Evolutionary conservation across 2,797 vertebrate genomes (phyloP), one percentile per base, ranked within the genome.

Genomic region (Otolemur crassicaudatus): DNA sequence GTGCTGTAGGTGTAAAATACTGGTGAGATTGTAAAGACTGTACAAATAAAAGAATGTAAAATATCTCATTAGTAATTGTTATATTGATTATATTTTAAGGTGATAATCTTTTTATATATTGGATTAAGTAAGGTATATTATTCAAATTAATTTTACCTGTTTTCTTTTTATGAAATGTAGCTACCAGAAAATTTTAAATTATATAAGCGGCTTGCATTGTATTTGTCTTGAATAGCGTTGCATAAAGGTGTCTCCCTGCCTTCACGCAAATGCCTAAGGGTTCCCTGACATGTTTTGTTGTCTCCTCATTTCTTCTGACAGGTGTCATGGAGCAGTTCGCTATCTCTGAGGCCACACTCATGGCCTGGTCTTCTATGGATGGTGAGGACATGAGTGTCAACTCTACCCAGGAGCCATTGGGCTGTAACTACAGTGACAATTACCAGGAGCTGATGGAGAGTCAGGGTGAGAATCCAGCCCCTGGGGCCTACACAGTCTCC

Each of bases 281-380:
- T n/a, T 69, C 58, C 23, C 1, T 0, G 76, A 37, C 31, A 14
- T 25, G 29, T 25, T 61, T 73, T 13, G 14, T 29, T 34, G 22
- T 87, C 27, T 82, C 34, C 22, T 1, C 10, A 0, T 70, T 67
- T 84, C 63, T 92, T 94, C 67, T 76, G 63, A 17, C 84, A 99
- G 99, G 99, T 31, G 99, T 99, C 96, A 99, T 99, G 99, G 99
- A 99, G 97, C 99, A 99, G 96, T 99, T 99, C 98, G 99, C 99
- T 0, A 99, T 99, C 98, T 99, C 99, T 0, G 99, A 99, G 98
- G 99, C 99, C 6, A 99, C 99, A 1, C 99, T 99, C 61, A 95
- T 99, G 98, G 99, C 99, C 79, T 99, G 99, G 99, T 99, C 99
- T 34, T 99, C 99, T 82, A 99, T 99, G 99, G 99, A 99, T 73